Conservation (phyloP, 2,797 vertebrate genomes). For the Potorous gilbertii region DNA sequence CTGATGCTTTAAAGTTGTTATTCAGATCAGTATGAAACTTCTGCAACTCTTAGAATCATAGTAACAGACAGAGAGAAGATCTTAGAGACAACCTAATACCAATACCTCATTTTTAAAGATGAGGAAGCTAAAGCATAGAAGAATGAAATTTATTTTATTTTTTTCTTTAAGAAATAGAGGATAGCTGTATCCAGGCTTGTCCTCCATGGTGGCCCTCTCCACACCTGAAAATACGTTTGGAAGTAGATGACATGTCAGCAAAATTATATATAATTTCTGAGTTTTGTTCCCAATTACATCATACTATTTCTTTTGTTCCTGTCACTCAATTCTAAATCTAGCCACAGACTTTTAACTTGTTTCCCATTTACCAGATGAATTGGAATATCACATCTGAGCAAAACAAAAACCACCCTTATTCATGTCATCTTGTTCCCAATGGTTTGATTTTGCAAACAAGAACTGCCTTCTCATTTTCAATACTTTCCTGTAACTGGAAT, state of each 20-base stretch:
- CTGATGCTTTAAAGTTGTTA: slow-evolving; percentile 8
- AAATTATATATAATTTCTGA: neutral
- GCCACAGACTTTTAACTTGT: neutral
- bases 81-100: no score
- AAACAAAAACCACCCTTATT: neutral
- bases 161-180: no score
- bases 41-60: neutral
- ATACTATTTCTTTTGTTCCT: neutral
- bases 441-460: no score
- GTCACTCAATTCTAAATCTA: neutral
- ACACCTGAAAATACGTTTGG: neutral
- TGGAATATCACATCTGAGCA: slow-evolving; percentile 1
- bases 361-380: neutral
- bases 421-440: no score
- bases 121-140: no score
- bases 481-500: neutral
- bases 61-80: no score
- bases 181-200: neutral
- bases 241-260: neutral
- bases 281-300: slow-evolving; percentile 5
- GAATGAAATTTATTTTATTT: no score
- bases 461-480: slow-evolving; percentile 4
- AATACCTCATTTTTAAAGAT: no score
- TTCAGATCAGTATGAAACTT: neutral
- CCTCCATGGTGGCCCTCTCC: neutral